Base-by-base conservation (phyloP, 2,888 invertebrate species). In the Epiblema foenella region DNA sequence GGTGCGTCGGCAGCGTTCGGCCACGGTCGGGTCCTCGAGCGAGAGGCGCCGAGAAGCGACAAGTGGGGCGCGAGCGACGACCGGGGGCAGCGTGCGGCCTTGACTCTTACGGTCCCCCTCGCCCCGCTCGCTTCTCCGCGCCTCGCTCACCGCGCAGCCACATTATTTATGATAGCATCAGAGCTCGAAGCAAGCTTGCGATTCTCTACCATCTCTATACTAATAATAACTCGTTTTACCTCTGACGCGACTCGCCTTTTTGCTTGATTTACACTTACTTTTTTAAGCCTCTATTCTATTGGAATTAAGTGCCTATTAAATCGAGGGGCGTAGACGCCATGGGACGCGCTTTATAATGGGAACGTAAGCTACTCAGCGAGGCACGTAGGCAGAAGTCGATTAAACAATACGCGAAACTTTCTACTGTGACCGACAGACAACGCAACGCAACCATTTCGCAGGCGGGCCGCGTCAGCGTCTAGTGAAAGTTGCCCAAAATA, bases 71-170 rank as follows among this genome's bases (percentile, higher is more conserved):
- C 91, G 94, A 97, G 97, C 95, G 97, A 97, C 91, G 97, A 96
- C 88, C 93, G 95, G 94, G 95, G 95, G 95, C 95, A 95, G 94
- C 95, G 95, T 94, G 95, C 95, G 95, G 94, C 95, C 95, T 95
- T 95, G 95, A 95, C 95, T 95, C 94, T 93, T 91, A 88, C 85
- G 86, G 84, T 60, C 75, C 77, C 75, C 75, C 77, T 78, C 76
- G 80, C 77, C 72, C 77, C 73, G 79, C 72, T 78, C 81, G 77
- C 83, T 75, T 81, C 83, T 78, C 85, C 79, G 78, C 84, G 81
- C 87, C 82, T 83, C 85, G 85, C 86, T 85, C 84, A 79, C 89
- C 89, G 88, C 88, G 82, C 91, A 87, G 87, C 89, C 86, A 91
- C 89, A 91, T 93, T 91, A 92, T 92, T 93, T 91, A 93, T 90